phyloP scores from a whole-genome alignment of 2,888 invertebrate species.

The Heliconius erato region DNA sequence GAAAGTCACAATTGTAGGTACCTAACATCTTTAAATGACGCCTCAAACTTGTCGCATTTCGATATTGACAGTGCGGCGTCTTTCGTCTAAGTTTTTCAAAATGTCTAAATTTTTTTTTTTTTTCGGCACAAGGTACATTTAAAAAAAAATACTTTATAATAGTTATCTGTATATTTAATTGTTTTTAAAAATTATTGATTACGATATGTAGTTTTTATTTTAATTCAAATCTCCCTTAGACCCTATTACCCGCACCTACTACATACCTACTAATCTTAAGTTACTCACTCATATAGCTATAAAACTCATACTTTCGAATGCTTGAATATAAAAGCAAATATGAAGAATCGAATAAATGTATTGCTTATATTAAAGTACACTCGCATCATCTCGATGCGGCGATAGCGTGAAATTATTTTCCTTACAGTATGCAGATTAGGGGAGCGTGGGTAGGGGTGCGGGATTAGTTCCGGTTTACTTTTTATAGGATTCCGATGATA shows the following conservation, averaged over 20 bases:
- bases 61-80: too few relatives aligned
- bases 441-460: conserved; percentile 67
- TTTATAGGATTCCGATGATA: conserved; percentile 85
- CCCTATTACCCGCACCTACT: too few relatives aligned
- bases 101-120: too few relatives aligned
- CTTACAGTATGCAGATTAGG: conserved; percentile 84
- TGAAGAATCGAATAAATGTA: conserved; percentile 16
- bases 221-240: background rate
- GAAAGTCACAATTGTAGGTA: too few relatives aligned
- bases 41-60: too few relatives aligned
- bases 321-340: conserved; percentile 20
- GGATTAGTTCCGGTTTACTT: conserved; percentile 84
- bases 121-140: too few relatives aligned
- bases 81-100: too few relatives aligned
- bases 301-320: conserved; percentile 1
- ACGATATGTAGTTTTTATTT: too few relatives aligned
- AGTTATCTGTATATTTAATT: too few relatives aligned
- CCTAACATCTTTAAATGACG: too few relatives aligned
- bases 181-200: too few relatives aligned
- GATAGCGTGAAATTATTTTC: conserved; percentile 85
- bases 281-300: background rate
- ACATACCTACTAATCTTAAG: background rate
- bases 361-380: conserved; percentile 31
- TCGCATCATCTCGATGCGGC: conserved; percentile 68
- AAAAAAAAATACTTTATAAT: too few relatives aligned